These are phyloP conservation scores for Tetramorium simillimum DNA, from an alignment of 1,140 invertebrate species.

Conservation along the genomic window DNA sequence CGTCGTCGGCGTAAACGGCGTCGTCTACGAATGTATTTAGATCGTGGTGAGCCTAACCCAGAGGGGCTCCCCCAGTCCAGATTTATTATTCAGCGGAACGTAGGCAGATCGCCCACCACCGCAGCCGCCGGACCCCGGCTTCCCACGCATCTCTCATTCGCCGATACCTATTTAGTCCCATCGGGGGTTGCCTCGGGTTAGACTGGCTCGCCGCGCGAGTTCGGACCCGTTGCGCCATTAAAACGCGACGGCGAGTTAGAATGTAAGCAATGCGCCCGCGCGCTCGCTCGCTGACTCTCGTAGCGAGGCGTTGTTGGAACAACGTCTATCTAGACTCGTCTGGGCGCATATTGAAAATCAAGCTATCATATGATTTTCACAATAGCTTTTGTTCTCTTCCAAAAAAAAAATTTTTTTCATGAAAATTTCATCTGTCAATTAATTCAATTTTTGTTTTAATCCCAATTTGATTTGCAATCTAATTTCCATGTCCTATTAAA, in stretches of 20 bases:
- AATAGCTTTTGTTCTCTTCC: background rate
- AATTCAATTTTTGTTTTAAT: background rate
- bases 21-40: constrained; percentile 79
- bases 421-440: background rate
- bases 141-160: constrained; percentile 82
- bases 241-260: constrained; percentile 48
- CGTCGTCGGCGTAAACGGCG: constrained; percentile 73
- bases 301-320: background rate
- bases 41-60: constrained; percentile 74
- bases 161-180: constrained; percentile 78
- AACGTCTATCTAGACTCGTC: background rate
- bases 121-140: constrained; percentile 64
- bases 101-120: constrained; percentile 81
- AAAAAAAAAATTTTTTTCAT: background rate
- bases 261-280: constrained; percentile 26
- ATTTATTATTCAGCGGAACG: constrained; percentile 82
- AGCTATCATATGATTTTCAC: background rate
- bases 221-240: constrained; percentile 50
- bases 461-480: background rate
- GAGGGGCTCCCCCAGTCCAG: constrained; percentile 71
- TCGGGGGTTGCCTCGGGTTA: constrained; percentile 71
- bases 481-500: background rate
- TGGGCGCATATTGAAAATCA: background rate
- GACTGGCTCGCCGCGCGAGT: constrained; percentile 50
- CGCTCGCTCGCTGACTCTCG: background rate